Conservation (phyloP, 2,113 vertebrate species). For the Procavia capensis region DNA sequence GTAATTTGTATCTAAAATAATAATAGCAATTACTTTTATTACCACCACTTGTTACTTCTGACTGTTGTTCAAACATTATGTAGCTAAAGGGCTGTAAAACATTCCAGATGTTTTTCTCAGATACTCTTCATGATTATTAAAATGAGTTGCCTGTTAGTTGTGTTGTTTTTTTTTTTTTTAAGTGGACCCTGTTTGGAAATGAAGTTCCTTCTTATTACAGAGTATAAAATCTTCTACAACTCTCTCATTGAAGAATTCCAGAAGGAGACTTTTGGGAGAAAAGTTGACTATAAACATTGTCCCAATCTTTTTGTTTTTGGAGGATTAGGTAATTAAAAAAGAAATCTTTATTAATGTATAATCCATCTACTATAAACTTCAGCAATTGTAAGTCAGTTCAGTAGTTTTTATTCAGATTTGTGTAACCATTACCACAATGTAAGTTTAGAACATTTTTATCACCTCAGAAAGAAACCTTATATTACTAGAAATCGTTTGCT, state of each 20-base stretch:
- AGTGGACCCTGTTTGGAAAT: conserved; percentile 19
- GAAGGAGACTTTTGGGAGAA: not conserved
- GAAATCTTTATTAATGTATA: not conserved
- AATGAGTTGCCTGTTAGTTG: conserved; percentile 12
- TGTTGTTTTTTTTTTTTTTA: not conserved
- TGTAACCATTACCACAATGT: too few species aligned
- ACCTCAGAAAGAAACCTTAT: too few species aligned
- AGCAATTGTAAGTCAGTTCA: not conserved
- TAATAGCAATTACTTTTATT: not conserved
- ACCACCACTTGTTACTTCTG: not conserved
- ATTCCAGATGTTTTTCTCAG: conserved; percentile 22
- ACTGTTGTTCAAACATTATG: not conserved
- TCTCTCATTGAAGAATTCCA: not conserved
- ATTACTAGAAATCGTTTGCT: too few species aligned
- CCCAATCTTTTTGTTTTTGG: not conserved
- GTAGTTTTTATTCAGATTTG: too few species aligned
- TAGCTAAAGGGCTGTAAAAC: not conserved
- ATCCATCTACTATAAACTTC: not conserved
- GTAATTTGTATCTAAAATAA: not conserved
- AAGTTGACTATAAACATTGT: not conserved
- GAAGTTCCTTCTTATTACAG: conserved; percentile 32
- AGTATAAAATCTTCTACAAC: not conserved
- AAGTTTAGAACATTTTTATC: too few species aligned
- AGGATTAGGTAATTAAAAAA: not conserved
- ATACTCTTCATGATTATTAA: not conserved